Conservation (phyloP, 2,888 invertebrate species). For the Augochlorella aurata region DNA sequence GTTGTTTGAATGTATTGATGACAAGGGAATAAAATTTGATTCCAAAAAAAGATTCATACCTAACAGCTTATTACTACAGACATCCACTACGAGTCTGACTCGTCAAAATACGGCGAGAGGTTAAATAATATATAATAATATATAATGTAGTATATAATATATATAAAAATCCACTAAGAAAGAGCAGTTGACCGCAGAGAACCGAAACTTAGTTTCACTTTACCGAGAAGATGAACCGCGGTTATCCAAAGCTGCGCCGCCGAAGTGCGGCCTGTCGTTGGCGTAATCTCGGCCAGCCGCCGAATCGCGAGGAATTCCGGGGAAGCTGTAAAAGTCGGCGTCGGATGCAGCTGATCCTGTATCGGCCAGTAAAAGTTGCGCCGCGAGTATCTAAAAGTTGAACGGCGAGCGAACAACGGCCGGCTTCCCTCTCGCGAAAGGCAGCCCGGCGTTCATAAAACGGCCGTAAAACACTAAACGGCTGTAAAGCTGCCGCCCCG, state of each 20-base stretch:
- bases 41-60: too few species aligned
- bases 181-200: not conserved
- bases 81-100: too few species aligned
- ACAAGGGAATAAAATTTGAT: too few species aligned
- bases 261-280: not conserved
- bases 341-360: slow-evolving; percentile 10
- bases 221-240: not conserved
- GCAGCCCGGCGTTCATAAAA: slow-evolving; percentile 80
- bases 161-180: not conserved
- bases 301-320: slow-evolving; percentile 21
- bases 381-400: slow-evolving; percentile 20
- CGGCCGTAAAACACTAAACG: slow-evolving; percentile 82
- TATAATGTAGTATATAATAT: too few species aligned
- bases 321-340: slow-evolving; percentile 20
- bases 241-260: not conserved
- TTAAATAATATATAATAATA: too few species aligned
- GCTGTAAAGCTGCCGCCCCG: slow-evolving; percentile 81
- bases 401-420: slow-evolving; percentile 29
- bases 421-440: slow-evolving; percentile 23
- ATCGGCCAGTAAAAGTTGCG: slow-evolving; percentile 24
- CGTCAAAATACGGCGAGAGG: too few species aligned
- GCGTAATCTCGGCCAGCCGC: not conserved
- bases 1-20: too few species aligned
- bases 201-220: slow-evolving; percentile 8
- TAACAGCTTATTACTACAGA: too few species aligned